Percentiles rank a stretch among this genome's conserved stretches.
These are phyloP conservation scores for Globia sparganii DNA, from an alignment of 2,888 invertebrate species.

Conservation along the genomic window DNA sequence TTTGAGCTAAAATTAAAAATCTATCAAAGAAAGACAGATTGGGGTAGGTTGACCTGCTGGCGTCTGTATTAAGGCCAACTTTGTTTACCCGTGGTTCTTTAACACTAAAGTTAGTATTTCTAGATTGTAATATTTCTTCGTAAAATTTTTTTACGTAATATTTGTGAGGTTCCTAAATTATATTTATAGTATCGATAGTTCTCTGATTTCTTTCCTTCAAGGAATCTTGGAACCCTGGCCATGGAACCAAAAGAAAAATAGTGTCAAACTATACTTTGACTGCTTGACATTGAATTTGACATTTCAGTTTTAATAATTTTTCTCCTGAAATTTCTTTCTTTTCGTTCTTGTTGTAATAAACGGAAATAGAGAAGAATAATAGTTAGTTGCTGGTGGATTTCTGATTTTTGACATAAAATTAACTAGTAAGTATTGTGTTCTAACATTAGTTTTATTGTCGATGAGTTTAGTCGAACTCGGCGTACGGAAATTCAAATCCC, in stretches of 20 bases:
- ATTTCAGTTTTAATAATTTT: not conserved
- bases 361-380: no score
- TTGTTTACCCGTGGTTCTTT: no score
- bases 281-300: not conserved
- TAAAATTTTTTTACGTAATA: not conserved
- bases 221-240: not conserved
- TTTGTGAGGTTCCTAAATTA: not conserved
- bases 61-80: no score
- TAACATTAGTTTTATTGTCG: not conserved
- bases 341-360: constrained; percentile 4
- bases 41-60: no score
- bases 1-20: no score
- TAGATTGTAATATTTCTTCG: not conserved
- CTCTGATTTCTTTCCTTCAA: not conserved
- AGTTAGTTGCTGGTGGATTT: not conserved
- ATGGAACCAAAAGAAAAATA: not conserved
- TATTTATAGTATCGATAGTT: no score
- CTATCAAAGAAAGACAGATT: no score
- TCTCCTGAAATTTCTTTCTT: not conserved
- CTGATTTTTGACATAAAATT: not conserved
- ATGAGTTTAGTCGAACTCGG: not conserved
- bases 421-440: constrained; percentile 25
- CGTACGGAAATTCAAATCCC: not conserved
- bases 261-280: not conserved
- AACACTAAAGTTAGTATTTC: no score